These are phyloP conservation scores for Scolopax bukidnonensis DNA, from an alignment of 2,797 vertebrate genomes.

Conservation along the genomic window DNA sequence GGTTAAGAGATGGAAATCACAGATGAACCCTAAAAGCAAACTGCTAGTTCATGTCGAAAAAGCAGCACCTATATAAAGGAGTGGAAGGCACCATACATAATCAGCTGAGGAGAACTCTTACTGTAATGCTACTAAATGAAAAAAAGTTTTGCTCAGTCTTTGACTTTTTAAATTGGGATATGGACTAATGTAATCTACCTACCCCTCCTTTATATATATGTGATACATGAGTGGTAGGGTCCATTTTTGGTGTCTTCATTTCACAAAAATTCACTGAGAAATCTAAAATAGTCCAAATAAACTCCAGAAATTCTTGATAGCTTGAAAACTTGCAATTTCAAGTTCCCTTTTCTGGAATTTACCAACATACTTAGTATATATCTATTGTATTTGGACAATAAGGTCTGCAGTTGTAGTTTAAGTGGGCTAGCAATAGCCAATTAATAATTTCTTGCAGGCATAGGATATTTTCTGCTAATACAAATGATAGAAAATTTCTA, in stretches of 20 bases:
- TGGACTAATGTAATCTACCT: not conserved
- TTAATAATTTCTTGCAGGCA: not conserved
- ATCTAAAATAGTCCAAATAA: not conserved
- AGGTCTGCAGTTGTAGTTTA: not conserved
- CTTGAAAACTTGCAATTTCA: not conserved
- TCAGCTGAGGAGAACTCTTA: not conserved
- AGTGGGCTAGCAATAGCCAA: not conserved
- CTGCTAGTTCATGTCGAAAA: not conserved
- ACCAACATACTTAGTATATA: not conserved
- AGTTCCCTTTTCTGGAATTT: not conserved
- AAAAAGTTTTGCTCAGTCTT: not conserved
- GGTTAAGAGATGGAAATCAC: accelerated
- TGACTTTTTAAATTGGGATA: not conserved
- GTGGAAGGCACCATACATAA: not conserved
- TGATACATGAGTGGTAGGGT: not conserved
- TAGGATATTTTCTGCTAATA: accelerated
- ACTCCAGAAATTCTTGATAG: not conserved
- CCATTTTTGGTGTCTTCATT: not conserved
- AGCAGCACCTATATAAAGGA: not conserved
- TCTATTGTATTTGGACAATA: not conserved
- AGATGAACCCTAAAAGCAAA: not conserved
- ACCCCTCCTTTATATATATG: accelerated
- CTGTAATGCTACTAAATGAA: not conserved
- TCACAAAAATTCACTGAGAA: not conserved
- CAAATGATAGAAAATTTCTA: not conserved